Percentiles rank a stretch among this genome's conserved stretches.
phyloP scores from a whole-genome alignment of 1,140 invertebrate species.

The Drosophila lini region DNA sequence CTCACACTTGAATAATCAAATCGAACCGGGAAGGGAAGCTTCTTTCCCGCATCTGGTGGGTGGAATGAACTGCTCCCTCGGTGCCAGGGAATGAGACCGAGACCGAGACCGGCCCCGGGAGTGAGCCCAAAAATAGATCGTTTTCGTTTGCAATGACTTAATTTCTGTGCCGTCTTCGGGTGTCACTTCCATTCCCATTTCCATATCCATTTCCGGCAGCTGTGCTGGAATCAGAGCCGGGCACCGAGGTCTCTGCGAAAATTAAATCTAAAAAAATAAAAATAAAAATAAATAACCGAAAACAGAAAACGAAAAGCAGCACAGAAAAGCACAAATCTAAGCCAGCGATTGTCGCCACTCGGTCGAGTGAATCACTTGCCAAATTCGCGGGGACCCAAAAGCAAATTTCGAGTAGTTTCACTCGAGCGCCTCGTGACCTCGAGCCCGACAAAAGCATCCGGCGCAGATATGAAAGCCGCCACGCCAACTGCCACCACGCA shows the following conservation, averaged over 20 bases:
- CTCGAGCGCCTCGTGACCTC: constrained; percentile 54
- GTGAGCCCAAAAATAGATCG: constrained; percentile 20
- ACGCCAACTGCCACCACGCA: constrained; percentile 23
- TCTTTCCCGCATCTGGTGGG: constrained; percentile 6
- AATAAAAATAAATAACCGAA: background rate
- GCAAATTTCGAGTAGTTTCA: constrained; percentile 51
- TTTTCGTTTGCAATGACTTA: constrained; percentile 30
- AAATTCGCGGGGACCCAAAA: constrained; percentile 23
- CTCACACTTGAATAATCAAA: constrained; percentile 31
- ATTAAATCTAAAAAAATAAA: background rate
- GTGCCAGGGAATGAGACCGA: background rate
- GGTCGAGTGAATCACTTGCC: constrained; percentile 32
- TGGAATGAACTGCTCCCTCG: constrained; percentile 9
- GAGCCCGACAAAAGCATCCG: constrained; percentile 41
- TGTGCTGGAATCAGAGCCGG: constrained; percentile 24
- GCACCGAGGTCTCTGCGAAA: constrained; percentile 10
- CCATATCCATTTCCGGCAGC: constrained; percentile 37
- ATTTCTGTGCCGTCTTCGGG: constrained; percentile 12
- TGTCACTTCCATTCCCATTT: constrained; percentile 13
- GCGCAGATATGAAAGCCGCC: constrained; percentile 48
- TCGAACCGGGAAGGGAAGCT: constrained; percentile 7
- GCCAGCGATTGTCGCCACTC: constrained; percentile 29
- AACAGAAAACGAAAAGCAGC: constrained; percentile 1
- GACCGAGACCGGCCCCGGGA: background rate
- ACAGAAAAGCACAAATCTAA: constrained; percentile 21